phyloP scores from a whole-genome alignment of 2,888 invertebrate species.

The Drosophila melanosoma region DNA sequence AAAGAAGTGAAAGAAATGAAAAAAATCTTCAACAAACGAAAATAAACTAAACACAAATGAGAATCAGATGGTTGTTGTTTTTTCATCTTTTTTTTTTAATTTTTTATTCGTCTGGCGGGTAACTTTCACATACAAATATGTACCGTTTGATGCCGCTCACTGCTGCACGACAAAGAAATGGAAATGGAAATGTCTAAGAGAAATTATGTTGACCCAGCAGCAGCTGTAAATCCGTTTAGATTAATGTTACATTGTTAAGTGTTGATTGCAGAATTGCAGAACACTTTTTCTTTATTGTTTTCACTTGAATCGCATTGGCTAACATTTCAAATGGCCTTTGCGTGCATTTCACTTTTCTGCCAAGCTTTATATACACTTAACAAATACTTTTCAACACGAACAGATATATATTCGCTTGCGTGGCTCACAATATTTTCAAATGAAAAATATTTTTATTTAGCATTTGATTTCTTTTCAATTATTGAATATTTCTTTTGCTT shows the following conservation, averaged over 20 bases:
- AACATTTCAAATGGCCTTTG: conserved; percentile 8
- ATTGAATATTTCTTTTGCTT: conserved; percentile 56
- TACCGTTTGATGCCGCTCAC: conserved; percentile 59
- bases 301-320: conserved; percentile 29
- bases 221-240: conserved; percentile 29
- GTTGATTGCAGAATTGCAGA: conserved; percentile 10
- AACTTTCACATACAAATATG: conserved; percentile 70
- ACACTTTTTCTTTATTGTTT: conserved; percentile 27
- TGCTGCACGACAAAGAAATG: conserved; percentile 49
- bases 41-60: conserved; percentile 45
- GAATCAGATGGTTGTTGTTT: conserved; percentile 48
- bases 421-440: conserved; percentile 63
- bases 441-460: conserved; percentile 46
- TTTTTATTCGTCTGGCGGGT: conserved; percentile 27
- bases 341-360: conserved; percentile 42
- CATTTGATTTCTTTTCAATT: conserved; percentile 71
- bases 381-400: background rate
- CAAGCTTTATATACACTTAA: conserved; percentile 1
- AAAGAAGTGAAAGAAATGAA: conserved; percentile 48
- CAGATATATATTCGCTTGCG: conserved; percentile 53
- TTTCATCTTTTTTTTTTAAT: background rate
- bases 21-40: conserved; percentile 48
- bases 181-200: conserved; percentile 54
- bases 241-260: conserved; percentile 33
- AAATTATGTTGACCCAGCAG: conserved; percentile 48